Conservation (phyloP, 2,888 invertebrate species). For the Stratiomys singularior region DNA sequence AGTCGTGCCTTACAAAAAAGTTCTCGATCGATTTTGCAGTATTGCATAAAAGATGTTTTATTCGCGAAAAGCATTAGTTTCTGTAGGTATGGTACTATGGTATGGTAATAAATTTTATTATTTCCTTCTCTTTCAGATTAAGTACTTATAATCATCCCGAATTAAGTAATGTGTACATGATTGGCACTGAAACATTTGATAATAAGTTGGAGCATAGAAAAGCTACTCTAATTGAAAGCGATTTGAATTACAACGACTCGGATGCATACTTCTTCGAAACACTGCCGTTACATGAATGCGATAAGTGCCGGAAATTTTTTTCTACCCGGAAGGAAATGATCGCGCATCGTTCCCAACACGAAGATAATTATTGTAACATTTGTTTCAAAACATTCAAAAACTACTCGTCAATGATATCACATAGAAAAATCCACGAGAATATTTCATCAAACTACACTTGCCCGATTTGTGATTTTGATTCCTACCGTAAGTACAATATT, state of each 20-base stretch:
- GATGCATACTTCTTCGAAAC: background rate
- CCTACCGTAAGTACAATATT: constrained; percentile 54
- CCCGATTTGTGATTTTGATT: constrained; percentile 54
- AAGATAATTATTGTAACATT: constrained; percentile 37
- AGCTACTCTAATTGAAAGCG: constrained; percentile 5
- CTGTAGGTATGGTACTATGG: no score
- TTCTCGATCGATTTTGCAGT: no score
- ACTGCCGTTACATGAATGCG: constrained; percentile 7
- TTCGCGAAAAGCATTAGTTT: no score
- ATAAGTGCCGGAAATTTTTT: constrained; percentile 44
- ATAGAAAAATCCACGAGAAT: constrained; percentile 44
- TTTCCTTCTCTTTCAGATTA: background rate
- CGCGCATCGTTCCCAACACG: constrained; percentile 39
- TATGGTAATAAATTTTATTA: no score
- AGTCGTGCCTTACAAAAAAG: no score
- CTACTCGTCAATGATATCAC: constrained; percentile 37
- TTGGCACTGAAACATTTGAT: constrained; percentile 21
- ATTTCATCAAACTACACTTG: constrained; percentile 24
- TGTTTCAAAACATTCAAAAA: constrained; percentile 49
- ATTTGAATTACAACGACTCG: constrained; percentile 13
- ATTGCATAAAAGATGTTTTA: no score
- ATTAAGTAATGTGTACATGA: background rate
- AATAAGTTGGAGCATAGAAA: no score
- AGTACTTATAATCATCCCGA: background rate
- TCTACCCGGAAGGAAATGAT: background rate